Evolutionary conservation across 1,140 invertebrate genomes (phyloP), one percentile per base, ranked within the genome.

Genomic region (Drosophila kepulauana): DNA sequence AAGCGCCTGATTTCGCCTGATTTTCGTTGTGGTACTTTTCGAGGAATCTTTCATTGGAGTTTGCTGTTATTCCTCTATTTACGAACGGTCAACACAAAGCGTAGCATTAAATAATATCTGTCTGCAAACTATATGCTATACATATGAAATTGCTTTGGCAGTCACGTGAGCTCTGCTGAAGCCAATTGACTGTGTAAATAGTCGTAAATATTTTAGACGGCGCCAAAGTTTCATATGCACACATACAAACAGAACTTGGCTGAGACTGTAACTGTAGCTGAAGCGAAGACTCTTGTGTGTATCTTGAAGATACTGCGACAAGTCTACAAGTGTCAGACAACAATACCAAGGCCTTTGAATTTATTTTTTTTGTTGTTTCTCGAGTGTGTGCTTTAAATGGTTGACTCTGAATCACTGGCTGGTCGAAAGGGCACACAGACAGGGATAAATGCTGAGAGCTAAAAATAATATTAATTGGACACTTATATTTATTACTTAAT

Each of bases 101-200:
- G 11, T 8, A 28, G 45, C 58, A 69, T 75, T 70, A 70, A 75
- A 75, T 63, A 51, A 70, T 45, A 61, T 74, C 58, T 5, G 13
- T 49, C 52, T 43, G 35, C 11, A 71, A 75, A 75, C 57, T 63
- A 63, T 41, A 57, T 51, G 3, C 4, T 43, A 43, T n/a, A 43
- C 5, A 43, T 43, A 59, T 57, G 15, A 68, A 75, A 75, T 69
- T 70, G 28, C 43, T 35, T 62, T 70, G 33, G 51, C 10, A 54
- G 68, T 81, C 75, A 81, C 67, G 82, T 85, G 75, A 85, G 69
- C 11, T 45, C 20, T 35, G 65, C 59, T 5, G 49, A 56, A 58
- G 75, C 63, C 82, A 86, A 86, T 79, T 79, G 82, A 57, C 78
- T 87, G 79, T 76, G 79, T 79, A 86, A 86, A 85, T 78, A 72